These are phyloP conservation scores for Pedicia rivosa DNA, from an alignment of 2,888 invertebrate species.

Conservation along the genomic window DNA sequence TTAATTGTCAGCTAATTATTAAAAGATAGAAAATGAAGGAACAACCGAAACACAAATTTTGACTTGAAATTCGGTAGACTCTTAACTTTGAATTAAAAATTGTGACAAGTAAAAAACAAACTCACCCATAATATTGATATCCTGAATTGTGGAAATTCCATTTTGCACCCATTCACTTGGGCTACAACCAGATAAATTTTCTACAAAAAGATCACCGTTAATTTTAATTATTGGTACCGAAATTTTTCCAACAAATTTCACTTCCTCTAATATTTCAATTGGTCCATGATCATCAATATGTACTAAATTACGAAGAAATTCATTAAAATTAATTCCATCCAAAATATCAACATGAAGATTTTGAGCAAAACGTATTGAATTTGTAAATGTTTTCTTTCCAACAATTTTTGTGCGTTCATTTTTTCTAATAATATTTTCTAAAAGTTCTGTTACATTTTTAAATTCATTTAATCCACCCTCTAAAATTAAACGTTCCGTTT, in stretches of 20 bases:
- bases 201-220: slow-evolving; percentile 19
- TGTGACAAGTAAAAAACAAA: slow-evolving; percentile 23
- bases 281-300: slow-evolving; percentile 22
- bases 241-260: slow-evolving; percentile 26
- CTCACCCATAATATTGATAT: not conserved
- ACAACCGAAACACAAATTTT: too few species aligned
- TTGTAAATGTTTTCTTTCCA: slow-evolving; percentile 22
- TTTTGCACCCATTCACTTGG: slow-evolving; percentile 29
- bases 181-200: slow-evolving; percentile 26
- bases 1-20: slow-evolving; percentile 1
- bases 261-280: slow-evolving; percentile 19
- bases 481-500: slow-evolving; percentile 18
- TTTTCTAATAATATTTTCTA: slow-evolving; percentile 20
- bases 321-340: slow-evolving; percentile 23
- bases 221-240: slow-evolving; percentile 16
- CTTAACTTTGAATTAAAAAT: too few species aligned
- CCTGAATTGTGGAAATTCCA: slow-evolving; percentile 17
- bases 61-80: too few species aligned
- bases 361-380: slow-evolving; percentile 20
- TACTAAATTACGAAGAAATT: slow-evolving; percentile 27
- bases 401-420: slow-evolving; percentile 15
- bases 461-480: slow-evolving; percentile 18
- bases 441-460: slow-evolving; percentile 17
- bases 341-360: slow-evolving; percentile 23
- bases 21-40: not conserved